Conservation (phyloP, 2,797 vertebrate genomes). For the Darevskia mixta region DNA sequence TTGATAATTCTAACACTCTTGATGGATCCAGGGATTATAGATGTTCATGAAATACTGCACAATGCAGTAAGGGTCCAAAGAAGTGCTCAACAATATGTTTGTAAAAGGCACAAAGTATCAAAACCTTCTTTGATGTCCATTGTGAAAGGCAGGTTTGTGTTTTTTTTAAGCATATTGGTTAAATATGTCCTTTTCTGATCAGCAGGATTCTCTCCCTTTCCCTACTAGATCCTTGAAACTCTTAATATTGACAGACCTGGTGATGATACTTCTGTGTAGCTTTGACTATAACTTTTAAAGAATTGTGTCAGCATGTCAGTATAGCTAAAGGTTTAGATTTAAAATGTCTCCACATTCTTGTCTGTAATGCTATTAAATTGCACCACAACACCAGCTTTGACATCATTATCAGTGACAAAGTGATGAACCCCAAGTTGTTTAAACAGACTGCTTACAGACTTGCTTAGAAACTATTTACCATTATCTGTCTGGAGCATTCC, state of each 20-base stretch:
- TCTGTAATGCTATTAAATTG: neutral
- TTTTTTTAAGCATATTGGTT: too few relatives aligned
- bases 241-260: neutral
- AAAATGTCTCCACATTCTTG: conserved; percentile 1
- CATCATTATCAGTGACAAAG: neutral
- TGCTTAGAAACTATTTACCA: neutral
- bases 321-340: neutral
- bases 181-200: too few relatives aligned
- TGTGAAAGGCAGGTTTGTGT: too few relatives aligned
- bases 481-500: neutral
- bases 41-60: too few relatives aligned
- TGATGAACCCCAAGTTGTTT: neutral
- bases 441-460: neutral
- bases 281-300: neutral
- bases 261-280: neutral
- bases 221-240: too few relatives aligned
- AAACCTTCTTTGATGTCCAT: too few relatives aligned
- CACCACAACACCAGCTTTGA: neutral
- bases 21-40: too few relatives aligned
- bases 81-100: too few relatives aligned
- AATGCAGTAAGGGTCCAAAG: too few relatives aligned
- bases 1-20: too few relatives aligned
- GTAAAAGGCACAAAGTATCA: too few relatives aligned
- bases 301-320: neutral
- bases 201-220: too few relatives aligned